A percentile compares a stretch with the other conserved stretches of the same genome.
These are phyloP conservation scores for Dynastes hyllus DNA, from an alignment of 2,888 invertebrate genomes.

Conservation along the genomic window DNA sequence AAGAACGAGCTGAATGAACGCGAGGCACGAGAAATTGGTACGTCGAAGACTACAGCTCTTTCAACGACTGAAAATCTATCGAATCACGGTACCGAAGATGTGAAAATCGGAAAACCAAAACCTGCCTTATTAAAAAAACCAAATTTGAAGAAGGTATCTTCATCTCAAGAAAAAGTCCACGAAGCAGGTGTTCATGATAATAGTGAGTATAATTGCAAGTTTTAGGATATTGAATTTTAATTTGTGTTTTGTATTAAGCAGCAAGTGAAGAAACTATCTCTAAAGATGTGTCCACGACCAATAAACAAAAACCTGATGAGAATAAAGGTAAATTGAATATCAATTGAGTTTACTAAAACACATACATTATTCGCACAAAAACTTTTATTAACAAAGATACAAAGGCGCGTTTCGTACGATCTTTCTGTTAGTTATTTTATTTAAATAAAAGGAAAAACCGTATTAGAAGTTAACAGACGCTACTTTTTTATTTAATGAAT, in stretches of 20 bases:
- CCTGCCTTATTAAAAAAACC: slow-evolving; percentile 18
- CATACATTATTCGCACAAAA: too few species aligned
- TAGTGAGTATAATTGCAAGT: neutral
- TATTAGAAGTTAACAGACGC: too few species aligned
- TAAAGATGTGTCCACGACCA: too few species aligned
- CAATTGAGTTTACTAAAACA: too few species aligned
- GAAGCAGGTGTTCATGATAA: neutral
- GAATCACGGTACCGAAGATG: neutral
- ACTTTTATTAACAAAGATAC: too few species aligned
- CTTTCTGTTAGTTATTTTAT: too few species aligned
- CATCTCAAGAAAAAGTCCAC: neutral
- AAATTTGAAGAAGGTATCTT: slow-evolving; percentile 19
- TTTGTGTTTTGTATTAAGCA: neutral
- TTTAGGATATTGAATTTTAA: neutral
- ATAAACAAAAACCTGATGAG: too few species aligned
- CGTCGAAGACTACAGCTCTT: neutral
- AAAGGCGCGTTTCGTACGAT: too few species aligned
- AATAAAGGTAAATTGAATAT: too few species aligned
- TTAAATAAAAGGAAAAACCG: too few species aligned
- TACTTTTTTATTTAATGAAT: too few species aligned
- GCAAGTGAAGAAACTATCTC: too few species aligned
- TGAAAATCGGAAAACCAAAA: slow-evolving; percentile 9
- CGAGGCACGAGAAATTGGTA: neutral
- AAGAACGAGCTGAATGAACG: neutral
- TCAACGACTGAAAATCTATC: neutral